Base-by-base conservation (phyloP, 2,113 vertebrate genomes). In the Sinosuthora webbiana region DNA sequence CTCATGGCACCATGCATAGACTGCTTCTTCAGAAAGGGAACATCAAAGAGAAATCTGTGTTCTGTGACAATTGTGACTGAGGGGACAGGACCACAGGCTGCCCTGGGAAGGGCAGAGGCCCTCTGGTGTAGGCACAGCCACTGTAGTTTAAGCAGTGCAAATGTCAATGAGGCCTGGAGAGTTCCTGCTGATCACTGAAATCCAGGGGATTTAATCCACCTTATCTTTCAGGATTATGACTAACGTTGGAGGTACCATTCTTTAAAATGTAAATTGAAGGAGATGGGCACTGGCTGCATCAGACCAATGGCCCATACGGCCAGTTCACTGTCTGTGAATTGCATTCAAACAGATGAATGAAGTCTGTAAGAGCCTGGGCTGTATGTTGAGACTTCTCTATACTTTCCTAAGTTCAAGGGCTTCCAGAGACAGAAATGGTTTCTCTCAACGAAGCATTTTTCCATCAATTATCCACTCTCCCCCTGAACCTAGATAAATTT, bases 1-100 rank as follows among this genome's bases (percentile, higher is more conserved):
- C 59, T 16, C 37, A 31, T 3, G 62, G 57, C 62, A 85, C 37
- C 24, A 47, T 1, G 0, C 1, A 3, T 1, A 49, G 37, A 45
- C 14, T 27, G 64, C 80, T 62, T 77, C 71, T 68, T 65, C 50
- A 65, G 50, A 60, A 83, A 67, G n/a, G 11, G 81, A 9, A 42
- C 3, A 4, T 45, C 33, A 37, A 37, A 70, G 68, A 80, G 37
- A 81, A 81, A 60, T 45, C 42, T 9, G 30, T 22, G 28, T n/a
- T 56, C 60, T 27, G 39, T 30, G n/a, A 44, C 77, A 76, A 75
- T 13, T 5, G 59, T 30, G 17, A 39, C 18, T 2, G 7, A 74
- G 27, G 17, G 37, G 28, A 50, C 18, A 47, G 35, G 30, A 27
- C 55, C 11, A 11, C 42, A 65, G 27, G 28, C 17, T 22, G 47